phyloP scores from a whole-genome alignment of 2,113 vertebrate species.

The Heloderma charlesbogerti region DNA sequence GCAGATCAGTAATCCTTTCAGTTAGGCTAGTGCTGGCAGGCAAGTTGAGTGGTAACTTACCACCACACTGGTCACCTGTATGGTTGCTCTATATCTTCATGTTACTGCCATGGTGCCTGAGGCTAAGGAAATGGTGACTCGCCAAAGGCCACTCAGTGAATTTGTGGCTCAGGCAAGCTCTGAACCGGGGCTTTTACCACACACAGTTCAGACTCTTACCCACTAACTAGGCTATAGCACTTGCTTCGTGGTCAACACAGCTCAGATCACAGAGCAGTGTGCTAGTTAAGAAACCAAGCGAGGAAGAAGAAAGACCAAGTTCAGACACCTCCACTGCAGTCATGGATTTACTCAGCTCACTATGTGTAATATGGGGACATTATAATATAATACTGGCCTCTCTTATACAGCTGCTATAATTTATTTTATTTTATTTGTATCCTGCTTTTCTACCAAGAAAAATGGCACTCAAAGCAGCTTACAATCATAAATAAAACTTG shows the following conservation, averaged over 20 bases:
- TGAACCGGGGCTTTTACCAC: not conserved
- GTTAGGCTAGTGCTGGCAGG: not conserved
- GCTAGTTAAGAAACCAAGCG: not conserved
- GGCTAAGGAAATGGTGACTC: not conserved
- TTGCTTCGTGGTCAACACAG: not conserved
- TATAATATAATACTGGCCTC: not conserved
- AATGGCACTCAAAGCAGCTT: too few species aligned
- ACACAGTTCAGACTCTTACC: not conserved
- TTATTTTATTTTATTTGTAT: too few species aligned
- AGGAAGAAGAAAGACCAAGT: not conserved
- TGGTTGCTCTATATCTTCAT: not conserved
- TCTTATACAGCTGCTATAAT: not conserved
- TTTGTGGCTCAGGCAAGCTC: not conserved
- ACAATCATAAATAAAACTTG: too few species aligned
- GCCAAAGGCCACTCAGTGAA: not conserved
- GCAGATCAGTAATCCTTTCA: not conserved
- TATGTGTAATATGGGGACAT: slow-evolving; percentile 1
- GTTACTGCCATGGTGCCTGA: not conserved
- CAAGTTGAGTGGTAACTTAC: not conserved
- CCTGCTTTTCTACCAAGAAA: too few species aligned
- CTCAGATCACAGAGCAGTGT: not conserved
- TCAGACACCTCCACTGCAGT: not conserved
- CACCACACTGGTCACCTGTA: not conserved
- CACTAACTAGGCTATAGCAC: too few species aligned
- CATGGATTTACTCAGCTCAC: slow-evolving; percentile 19